Base-by-base conservation (phyloP, 2,113 vertebrate species). In the Casuarius casuarius region DNA sequence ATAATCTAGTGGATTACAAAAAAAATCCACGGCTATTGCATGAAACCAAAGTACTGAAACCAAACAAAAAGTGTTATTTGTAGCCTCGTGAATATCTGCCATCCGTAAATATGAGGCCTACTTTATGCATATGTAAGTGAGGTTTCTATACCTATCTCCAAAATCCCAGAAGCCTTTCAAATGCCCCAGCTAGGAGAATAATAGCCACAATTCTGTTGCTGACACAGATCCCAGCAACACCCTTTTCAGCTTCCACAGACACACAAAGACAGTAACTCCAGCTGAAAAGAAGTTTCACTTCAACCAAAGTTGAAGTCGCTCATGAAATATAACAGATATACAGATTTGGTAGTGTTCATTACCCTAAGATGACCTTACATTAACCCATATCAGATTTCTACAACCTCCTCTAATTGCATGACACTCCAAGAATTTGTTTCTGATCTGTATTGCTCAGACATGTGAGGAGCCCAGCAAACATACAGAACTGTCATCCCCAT, bases 121-220 rank as follows among this genome's bases (percentile, higher is more conserved):
- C n/a, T 72, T 51, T n/a, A 38, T 38, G 25, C 48, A 71, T 49
- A 49, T 49, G 46, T 12, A n/a, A 48, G 33, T 35, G 18, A 52
- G 70, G 70, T 38, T 38, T 28, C n/a, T 81, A 18, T 58, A 90
- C 82, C 49, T 63, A 23, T 28, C 86, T 81, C 48, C 54, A 91
- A 91, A 95, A 87, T 71, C 76, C 61, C 84, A 81, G 3, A 72
- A 19, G 77, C 18, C 61, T 56, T 84, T 91, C 65, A 68, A 16
- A 28, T 2, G 8, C 10, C 38, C 56, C 74, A 83, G 75, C 71
- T 83, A 62, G 67, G 58, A 94, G 56, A 59, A 59, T 63, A 91
- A 94, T 2, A 76, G 56, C 5, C 0, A 0, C 19, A 18, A 1
- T 22, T 84, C 80, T 84, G 49, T 3, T 51, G 10, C 65, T 78